Evolutionary conservation across 2,113 vertebrate genomes (phyloP), one percentile per base, ranked within the genome.

Genomic region (Mobula birostris): DNA sequence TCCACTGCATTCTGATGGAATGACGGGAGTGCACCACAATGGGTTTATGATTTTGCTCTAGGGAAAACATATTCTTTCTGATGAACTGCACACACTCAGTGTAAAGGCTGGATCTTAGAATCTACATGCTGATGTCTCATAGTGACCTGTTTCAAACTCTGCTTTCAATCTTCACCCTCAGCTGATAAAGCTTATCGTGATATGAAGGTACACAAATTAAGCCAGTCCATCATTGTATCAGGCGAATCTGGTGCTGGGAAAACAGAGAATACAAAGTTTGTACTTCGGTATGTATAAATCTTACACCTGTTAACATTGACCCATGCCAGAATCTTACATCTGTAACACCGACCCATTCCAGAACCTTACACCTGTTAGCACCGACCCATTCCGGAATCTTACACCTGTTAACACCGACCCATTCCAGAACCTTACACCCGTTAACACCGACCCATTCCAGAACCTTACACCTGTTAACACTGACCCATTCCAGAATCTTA

Each of bases 221-320:
- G 99, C 94, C 98, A 99, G 96, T 99, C 99, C 94, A 98, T 99
- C 96, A 98, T 99, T 82, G 98, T 99, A 77, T 99, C 99, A 11
- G 99, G 99, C 95, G 99, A 99, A 96, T 99, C 99, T 0, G 99
- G 99, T 94, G 98, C 99, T 94, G 99, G 99, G 61, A 99, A 99
- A 96, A 99, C 99, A 0, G 98, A 99, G 96, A 99, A 99, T 95
- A 99, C 99, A 63, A 99, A 99, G 96, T 99, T 99, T 96, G 98
- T 99, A 87, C 96, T 99, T 94, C 97, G 98, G 99, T 99, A 94
- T 95, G 96, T 96, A 56, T 83, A 94, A 27, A 40, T 93, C 29
- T 32, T 61, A 29, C 24, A 48, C 8, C 48, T 5, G 21, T 58
- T 14, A 24, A 48, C 5, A 83, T 17, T 9, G 40, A 32, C 32